Conservation (phyloP, 2,888 invertebrate species). For the Campoplex nolae region DNA sequence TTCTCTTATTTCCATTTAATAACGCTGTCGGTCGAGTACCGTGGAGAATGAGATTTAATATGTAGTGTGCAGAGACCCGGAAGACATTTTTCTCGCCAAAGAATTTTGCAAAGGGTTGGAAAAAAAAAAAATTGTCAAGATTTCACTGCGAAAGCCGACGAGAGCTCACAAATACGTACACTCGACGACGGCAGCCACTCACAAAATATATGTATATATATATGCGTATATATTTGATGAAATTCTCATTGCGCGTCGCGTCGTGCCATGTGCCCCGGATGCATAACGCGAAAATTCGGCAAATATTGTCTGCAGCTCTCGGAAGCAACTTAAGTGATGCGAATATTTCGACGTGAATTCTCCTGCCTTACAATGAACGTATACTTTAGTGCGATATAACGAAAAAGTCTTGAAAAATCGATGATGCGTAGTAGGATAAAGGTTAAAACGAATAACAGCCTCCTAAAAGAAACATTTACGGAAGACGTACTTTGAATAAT, state of each 20-base stretch:
- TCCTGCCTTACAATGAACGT: background rate
- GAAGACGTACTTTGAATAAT: background rate
- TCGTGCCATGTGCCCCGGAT: slow-evolving; percentile 28
- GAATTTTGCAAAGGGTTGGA: slow-evolving; percentile 47
- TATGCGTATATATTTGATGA: slow-evolving; percentile 13
- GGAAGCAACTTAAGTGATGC: background rate
- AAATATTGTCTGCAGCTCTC: slow-evolving; percentile 43
- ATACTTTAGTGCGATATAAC: background rate
- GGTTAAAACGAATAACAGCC: background rate
- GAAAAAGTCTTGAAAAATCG: background rate
- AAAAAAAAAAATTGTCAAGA: slow-evolving; percentile 50
- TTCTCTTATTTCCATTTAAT: slow-evolving; percentile 38
- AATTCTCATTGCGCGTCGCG: slow-evolving; percentile 40
- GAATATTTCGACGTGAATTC: slow-evolving; percentile 1
- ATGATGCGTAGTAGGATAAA: background rate
- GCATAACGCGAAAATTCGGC: slow-evolving; percentile 54
- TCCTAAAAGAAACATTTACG: background rate
- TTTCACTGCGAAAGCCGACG: slow-evolving; percentile 48
- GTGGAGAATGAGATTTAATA: slow-evolving; percentile 50
- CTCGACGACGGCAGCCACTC: slow-evolving; percentile 44
- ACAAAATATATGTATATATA: slow-evolving; percentile 21
- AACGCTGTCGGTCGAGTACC: slow-evolving; percentile 38
- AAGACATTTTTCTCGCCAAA: slow-evolving; percentile 60
- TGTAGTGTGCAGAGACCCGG: slow-evolving; percentile 41
- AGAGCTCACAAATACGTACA: slow-evolving; percentile 40